Evolutionary conservation across 2,888 invertebrate genomes (phyloP), one percentile per base, ranked within the genome.

Genomic region (Blera fallax): DNA sequence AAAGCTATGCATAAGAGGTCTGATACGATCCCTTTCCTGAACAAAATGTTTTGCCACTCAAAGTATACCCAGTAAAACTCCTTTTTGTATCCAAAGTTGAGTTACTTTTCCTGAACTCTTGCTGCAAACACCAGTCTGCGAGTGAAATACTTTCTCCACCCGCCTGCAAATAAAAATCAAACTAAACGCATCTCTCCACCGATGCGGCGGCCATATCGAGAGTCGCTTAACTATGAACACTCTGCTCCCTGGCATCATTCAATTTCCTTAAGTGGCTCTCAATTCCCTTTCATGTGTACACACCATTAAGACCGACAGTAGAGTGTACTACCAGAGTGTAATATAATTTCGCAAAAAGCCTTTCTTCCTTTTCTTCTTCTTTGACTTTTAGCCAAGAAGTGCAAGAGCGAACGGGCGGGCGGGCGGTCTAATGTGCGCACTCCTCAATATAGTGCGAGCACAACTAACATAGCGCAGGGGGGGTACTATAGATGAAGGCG

Each of bases 251-350:
- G 45, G 52, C 50, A 74, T 84, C 80, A 76, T 84, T 84, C 84
- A 84, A 80, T 84, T 84, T 80, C 45, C 74, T 69, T 84, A 84
- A 84, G 84, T 84, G 84, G 84, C 84, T 80, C 76, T 80, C 52
- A 65, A 65, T 50, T 80, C 79, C 58, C 80, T 84, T 80, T 80
- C 80, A 80, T 84, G 84, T 74, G 74, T 70, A 80, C 70, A 80
- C 74, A 56, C 79, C 80, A 84, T 84, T 84, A 84, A 56, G 79
- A 62, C 52, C 37, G 34, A 80, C 54, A 70, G 74, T 65, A 21
- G 65, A 67, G 69, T 69, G 60, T 58, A 58, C n/a, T 34, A 37
- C 58, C 67, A 76, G 27, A 54, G 73, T 73, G 54, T 84, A 84
- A 84, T 79, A 73, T 64, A 74, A 84, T 84, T 84, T 79, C 43